phyloP scores from a whole-genome alignment of 2,888 invertebrate species.

The Phlogophora meticulosa region DNA sequence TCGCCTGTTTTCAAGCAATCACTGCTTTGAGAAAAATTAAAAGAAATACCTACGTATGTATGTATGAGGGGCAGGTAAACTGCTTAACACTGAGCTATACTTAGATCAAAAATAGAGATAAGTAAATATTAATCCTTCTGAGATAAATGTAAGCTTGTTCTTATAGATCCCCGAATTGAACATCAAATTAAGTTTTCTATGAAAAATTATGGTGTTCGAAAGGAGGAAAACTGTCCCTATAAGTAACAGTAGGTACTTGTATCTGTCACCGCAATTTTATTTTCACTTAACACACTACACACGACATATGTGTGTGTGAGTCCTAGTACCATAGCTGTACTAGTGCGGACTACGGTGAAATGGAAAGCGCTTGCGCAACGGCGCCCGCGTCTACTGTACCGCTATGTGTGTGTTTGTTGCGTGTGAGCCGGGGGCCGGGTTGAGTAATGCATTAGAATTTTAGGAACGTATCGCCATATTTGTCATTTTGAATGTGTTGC shows the following conservation, averaged over 20 bases:
- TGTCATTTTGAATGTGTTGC: constrained; percentile 23
- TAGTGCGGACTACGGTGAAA: constrained; percentile 80
- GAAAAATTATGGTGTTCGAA: constrained; percentile 6
- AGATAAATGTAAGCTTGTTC: background rate
- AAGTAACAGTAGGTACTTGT: constrained; percentile 13
- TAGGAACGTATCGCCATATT: constrained; percentile 52
- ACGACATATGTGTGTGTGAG: constrained; percentile 28
- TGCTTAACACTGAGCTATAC: background rate
- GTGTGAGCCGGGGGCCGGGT: constrained; percentile 55
- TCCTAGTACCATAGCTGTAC: constrained; percentile 49
- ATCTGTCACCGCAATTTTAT: constrained; percentile 29
- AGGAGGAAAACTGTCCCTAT: constrained; percentile 16
- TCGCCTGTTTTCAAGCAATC: constrained; percentile 35
- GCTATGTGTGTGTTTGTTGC: constrained; percentile 59
- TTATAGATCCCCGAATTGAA: background rate
- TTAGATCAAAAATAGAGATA: background rate
- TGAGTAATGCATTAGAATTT: constrained; percentile 70
- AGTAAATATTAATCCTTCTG: background rate
- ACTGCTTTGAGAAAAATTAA: constrained; percentile 8
- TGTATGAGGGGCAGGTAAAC: background rate
- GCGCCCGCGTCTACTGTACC: constrained; percentile 54
- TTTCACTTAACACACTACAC: constrained; percentile 39
- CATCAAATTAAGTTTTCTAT: no score
- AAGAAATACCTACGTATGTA: background rate
- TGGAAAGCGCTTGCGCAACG: constrained; percentile 90